Conservation (phyloP, 2,888 invertebrate species). For the Xiphydria camelus region DNA sequence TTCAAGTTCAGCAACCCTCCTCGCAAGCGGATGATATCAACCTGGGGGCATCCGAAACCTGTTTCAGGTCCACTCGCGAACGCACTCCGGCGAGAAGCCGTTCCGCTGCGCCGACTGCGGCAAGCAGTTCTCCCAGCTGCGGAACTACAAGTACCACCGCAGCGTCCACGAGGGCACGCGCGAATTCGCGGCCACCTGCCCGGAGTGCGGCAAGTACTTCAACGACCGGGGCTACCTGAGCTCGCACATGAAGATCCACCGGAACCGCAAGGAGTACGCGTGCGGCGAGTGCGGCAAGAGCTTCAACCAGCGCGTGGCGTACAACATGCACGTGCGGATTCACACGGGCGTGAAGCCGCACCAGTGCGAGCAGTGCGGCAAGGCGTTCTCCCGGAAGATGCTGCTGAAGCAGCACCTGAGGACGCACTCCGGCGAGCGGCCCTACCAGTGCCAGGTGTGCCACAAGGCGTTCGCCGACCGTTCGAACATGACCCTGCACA, state of each 20-base stretch:
- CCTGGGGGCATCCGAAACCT: too few relatives aligned
- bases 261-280: conserved; percentile 79
- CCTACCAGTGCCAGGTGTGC: conserved; percentile 79
- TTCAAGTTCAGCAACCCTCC: too few relatives aligned
- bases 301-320: conserved; percentile 84
- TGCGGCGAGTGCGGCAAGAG: conserved; percentile 81
- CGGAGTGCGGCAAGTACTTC: conserved; percentile 80
- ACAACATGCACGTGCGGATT: conserved; percentile 84
- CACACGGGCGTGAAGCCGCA: conserved; percentile 83
- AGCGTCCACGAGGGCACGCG: conserved; percentile 82
- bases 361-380: conserved; percentile 75
- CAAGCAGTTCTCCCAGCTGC: conserved; percentile 79
- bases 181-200: conserved; percentile 77
- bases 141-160: conserved; percentile 81
- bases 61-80: conserved; percentile 53
- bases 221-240: conserved; percentile 83
- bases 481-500: conserved; percentile 83
- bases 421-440: conserved; percentile 81
- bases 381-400: conserved; percentile 85
- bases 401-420: conserved; percentile 80
- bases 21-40: too few relatives aligned
- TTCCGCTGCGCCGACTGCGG: conserved; percentile 78
- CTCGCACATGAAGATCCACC: conserved; percentile 85
- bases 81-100: conserved; percentile 60
- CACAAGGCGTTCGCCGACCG: conserved; percentile 83